Percentiles rank a stretch among this genome's conserved stretches.
These are phyloP conservation scores for Rhynchonycteris naso DNA, from an alignment of 2,797 vertebrate species.

Conservation along the genomic window DNA sequence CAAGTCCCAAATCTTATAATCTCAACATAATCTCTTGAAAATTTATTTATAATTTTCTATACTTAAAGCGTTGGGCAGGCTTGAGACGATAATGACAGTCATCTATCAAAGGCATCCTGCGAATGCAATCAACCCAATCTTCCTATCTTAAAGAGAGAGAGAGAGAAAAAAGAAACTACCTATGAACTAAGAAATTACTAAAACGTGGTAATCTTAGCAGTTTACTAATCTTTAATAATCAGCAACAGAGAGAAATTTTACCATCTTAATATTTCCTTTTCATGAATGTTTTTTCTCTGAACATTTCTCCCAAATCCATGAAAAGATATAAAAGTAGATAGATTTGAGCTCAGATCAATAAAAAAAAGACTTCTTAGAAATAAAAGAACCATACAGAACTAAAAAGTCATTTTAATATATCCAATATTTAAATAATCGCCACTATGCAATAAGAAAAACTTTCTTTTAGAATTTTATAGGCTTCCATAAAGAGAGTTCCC, in stretches of 20 bases:
- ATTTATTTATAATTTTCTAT: slow-evolving; percentile 87
- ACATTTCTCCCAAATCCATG: slow-evolving; percentile 31
- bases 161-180: slow-evolving; percentile 68
- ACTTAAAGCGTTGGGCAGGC: slow-evolving; percentile 86
- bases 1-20: slow-evolving; percentile 82
- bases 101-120: slow-evolving; percentile 88
- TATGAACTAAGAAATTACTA: slow-evolving; percentile 75
- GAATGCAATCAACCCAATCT: slow-evolving; percentile 86
- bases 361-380: neutral
- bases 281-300: neutral
- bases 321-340: slow-evolving; percentile 36
- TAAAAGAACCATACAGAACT: neutral
- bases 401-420: slow-evolving; percentile 42
- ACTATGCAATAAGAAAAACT: slow-evolving; percentile 29
- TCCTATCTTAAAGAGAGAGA: slow-evolving; percentile 29
- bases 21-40: slow-evolving; percentile 84
- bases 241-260: slow-evolving; percentile 58
- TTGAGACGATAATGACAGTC: slow-evolving; percentile 89
- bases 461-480: slow-evolving; percentile 31
- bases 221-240: slow-evolving; percentile 72
- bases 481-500: neutral
- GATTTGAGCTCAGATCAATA: neutral
- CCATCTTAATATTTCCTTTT: slow-evolving; percentile 55
- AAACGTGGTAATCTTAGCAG: slow-evolving; percentile 75
- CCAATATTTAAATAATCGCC: slow-evolving; percentile 35